These are phyloP conservation scores for Chiroxiphia lanceolata DNA, from an alignment of 2,797 vertebrate genomes.

Conservation along the genomic window DNA sequence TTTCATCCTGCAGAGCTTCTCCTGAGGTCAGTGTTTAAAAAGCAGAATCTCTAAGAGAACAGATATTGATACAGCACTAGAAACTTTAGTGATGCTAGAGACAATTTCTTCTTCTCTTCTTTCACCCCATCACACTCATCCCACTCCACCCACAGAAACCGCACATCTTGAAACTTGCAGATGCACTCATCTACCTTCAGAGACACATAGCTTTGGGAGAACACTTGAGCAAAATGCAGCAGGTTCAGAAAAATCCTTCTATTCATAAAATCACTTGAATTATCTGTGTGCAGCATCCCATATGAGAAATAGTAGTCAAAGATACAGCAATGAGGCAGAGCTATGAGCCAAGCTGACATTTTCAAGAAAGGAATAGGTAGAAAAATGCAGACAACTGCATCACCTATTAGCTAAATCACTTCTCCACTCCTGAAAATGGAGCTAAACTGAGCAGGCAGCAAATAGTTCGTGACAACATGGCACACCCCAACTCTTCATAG, in stretches of 20 bases:
- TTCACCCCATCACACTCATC: neutral
- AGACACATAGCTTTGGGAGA: neutral
- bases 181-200: neutral
- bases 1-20: neutral
- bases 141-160: slow-evolving; percentile 14
- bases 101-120: neutral
- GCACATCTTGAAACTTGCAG: slow-evolving; percentile 49
- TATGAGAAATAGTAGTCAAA: neutral
- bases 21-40: neutral
- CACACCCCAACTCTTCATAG: neutral
- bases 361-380: neutral
- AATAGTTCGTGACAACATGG: neutral
- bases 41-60: neutral
- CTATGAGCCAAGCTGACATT: neutral
- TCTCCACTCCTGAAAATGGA: neutral
- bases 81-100: neutral
- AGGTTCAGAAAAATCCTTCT: slow-evolving; percentile 22
- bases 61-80: neutral
- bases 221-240: neutral
- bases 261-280: slow-evolving; percentile 1
- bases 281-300: neutral
- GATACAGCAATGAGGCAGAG: neutral
- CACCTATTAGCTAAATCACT: neutral
- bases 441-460: neutral
- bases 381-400: neutral